Base-by-base conservation (phyloP, 2,797 vertebrate species). In the Argyrosomus regius region DNA sequence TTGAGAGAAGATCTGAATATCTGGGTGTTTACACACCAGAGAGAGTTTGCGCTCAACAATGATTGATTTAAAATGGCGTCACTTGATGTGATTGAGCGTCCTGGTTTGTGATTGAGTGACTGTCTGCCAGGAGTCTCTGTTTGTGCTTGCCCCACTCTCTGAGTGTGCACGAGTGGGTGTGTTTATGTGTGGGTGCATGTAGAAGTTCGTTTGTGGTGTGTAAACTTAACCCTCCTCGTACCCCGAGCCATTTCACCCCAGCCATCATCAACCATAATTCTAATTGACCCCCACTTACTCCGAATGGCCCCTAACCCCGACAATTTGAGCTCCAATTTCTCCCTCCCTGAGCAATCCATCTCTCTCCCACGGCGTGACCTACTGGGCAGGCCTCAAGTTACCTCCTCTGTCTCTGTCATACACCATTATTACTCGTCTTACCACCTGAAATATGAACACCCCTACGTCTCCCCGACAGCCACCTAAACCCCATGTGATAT, bases 321-420 rank as follows among this genome's bases (percentile, higher is more conserved):
- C 89, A 88, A 91, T 91, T 78, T 89, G 8, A 82, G 87, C 89
- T 93, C 90, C 80, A 39, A 80, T 93, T 93, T 93, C 94, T 91
- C 75, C 85, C 85, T 87, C 91, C 86, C 82, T 0, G 59, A 89
- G 90, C 88, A 73, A 93, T 94, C 90, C 75, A 90, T 93, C 91
- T 93, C 89, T 85, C 89, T 85, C 90, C 89, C 90, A 85, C 88
- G 72, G 86, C 16, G 66, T 92, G 93, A 94, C 93, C 93, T 83
- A 85, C 89, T 82, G 89, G 83, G 83, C 90, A 84, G 90, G 90
- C 91, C 82, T 94, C 91, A 72, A 75, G 93, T 94, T 93, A 90
- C 93, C 89, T 84, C 91, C 86, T 92, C 91, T 69, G 91, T 94
- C 91, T 93, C 89, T 90, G 92, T 94, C 92, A 81, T 45, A 77